Base-by-base conservation (phyloP, 2,888 invertebrate genomes). In the Lymantria dispar region DNA sequence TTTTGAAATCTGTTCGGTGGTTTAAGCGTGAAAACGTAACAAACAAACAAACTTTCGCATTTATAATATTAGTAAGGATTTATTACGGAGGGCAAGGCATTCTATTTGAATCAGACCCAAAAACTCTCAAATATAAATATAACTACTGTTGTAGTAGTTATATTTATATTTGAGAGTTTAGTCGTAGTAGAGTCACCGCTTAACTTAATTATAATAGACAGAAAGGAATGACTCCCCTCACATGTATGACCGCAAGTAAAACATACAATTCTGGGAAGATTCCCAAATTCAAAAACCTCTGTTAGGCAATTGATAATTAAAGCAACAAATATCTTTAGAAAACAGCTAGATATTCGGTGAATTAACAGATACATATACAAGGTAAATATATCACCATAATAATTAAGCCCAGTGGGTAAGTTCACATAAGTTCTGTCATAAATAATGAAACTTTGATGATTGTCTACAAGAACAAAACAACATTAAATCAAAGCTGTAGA, bases 381-480 rank as follows among this genome's bases (percentile, higher is more conserved):
- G 38, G 1, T 38, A n/a, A n/a, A 10, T 47, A 42, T 42, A 46
- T 36, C 9, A 44, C 41, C 5, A 48, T 47, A 60, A 58, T 62
- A 62, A 68, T 65, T 60, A 62, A 60, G 54, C 58, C 39, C 45
- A 45, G 40, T 50, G 54, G 58, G 56, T 68, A 58, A 62, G 60
- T 58, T 59, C 55, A 51, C 50, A 55, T 38, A 78, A 78, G 70
- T 81, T 79, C 48, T 44, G 60, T 61, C 71, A 60, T 81, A 80
- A 81, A 81, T 81, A 68, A 69, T 63, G 49, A 59, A 80, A 80
- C 74, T 80, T 76, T 57, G 72, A 78, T 76, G 68, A 74, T 74
- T 76, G 62, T 56, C 53, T 62, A 59, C 62, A 65, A 70, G 74
- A 75, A 76, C 76, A 71, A 69, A 76, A 76, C 74, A 75, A 67